phyloP scores from a whole-genome alignment of 2,888 invertebrate species.

The Nysson spinosus region DNA sequence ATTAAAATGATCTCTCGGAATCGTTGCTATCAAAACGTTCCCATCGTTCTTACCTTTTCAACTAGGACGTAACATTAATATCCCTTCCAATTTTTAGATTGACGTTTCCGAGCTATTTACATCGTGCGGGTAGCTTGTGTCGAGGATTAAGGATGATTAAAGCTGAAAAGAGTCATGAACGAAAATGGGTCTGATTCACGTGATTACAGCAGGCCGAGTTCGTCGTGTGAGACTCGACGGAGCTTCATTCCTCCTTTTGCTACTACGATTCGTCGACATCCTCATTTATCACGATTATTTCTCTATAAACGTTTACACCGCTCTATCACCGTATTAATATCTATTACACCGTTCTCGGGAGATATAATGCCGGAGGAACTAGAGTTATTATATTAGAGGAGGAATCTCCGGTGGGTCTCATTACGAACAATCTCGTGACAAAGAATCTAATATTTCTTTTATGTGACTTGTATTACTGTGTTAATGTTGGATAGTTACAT shows the following conservation, averaged over 20 bases:
- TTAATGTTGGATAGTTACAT: too few species aligned
- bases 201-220: conserved; percentile 35
- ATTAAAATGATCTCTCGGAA: conserved; percentile 1
- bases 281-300: conserved; percentile 53
- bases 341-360: not conserved
- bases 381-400: too few species aligned
- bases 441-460: too few species aligned
- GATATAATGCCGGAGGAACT: too few species aligned
- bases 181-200: conserved; percentile 53
- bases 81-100: conserved; percentile 60
- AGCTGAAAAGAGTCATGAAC: conserved; percentile 58
- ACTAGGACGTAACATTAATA: conserved; percentile 35
- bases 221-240: conserved; percentile 49
- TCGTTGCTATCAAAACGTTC: not conserved
- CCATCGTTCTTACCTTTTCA: conserved; percentile 15
- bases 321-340: not conserved
- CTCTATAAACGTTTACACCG: conserved; percentile 1
- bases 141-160: conserved; percentile 60
- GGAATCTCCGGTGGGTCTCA: too few species aligned
- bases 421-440: too few species aligned
- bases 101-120: conserved; percentile 61
- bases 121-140: conserved; percentile 58
- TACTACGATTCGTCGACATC: conserved; percentile 40
- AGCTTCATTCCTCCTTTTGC: conserved; percentile 46
- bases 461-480: too few species aligned